Conservation (phyloP, 2,888 invertebrate genomes). For the Pseudeuparius sepicola region DNA sequence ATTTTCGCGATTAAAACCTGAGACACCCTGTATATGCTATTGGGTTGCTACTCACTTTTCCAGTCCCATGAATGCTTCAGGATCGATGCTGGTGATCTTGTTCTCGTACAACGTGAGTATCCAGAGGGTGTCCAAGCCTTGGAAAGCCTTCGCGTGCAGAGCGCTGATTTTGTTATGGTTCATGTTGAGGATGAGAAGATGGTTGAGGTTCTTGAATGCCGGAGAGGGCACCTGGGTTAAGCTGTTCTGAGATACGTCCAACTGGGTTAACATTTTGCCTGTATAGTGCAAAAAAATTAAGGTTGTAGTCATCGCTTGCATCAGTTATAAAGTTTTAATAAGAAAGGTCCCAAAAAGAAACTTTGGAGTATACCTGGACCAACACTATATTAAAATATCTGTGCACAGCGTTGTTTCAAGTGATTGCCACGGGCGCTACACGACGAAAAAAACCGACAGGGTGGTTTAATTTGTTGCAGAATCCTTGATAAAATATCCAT, state of each 20-base stretch:
- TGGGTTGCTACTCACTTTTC: constrained; percentile 59
- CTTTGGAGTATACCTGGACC: no score
- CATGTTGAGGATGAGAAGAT: constrained; percentile 76
- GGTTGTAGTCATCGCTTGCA: no score
- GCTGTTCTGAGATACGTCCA: constrained; percentile 82
- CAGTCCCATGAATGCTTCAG: constrained; percentile 75
- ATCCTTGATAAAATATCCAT: no score
- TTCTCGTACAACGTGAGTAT: constrained; percentile 83
- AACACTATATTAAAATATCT: no score
- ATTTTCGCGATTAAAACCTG: no score
- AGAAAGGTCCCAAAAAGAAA: background rate
- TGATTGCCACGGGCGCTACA: no score
- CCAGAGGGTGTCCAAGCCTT: constrained; percentile 77
- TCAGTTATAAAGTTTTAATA: constrained; percentile 3
- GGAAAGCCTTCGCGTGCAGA: constrained; percentile 72
- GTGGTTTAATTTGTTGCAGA: no score
- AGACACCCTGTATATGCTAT: no score
- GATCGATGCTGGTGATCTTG: constrained; percentile 66
- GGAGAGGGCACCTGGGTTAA: constrained; percentile 69
- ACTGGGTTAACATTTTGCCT: constrained; percentile 79
- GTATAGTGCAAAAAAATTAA: no score
- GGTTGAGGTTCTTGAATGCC: constrained; percentile 70
- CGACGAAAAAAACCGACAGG: no score
- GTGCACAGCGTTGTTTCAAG: no score
- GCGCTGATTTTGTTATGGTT: constrained; percentile 78